phyloP scores from a whole-genome alignment of 2,888 invertebrate genomes.

The Acronicta leporina region DNA sequence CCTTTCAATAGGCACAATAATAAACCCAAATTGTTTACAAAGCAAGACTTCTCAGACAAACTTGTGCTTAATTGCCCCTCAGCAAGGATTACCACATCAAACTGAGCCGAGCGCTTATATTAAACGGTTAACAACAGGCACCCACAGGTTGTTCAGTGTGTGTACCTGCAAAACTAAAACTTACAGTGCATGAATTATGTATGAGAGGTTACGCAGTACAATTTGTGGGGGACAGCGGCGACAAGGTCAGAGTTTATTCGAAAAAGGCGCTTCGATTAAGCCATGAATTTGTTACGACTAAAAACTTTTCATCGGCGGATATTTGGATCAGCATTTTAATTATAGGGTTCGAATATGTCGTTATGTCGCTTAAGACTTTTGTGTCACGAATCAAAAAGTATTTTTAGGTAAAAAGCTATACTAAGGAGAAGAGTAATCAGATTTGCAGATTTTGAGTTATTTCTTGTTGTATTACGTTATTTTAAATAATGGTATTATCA shows the following conservation, averaged over 20 bases:
- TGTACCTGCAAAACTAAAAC: constrained; percentile 79
- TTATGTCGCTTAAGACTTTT: too few relatives aligned
- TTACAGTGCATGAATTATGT: constrained; percentile 74
- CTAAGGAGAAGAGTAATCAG: too few relatives aligned
- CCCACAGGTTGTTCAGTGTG: constrained; percentile 68
- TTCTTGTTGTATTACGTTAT: too few relatives aligned
- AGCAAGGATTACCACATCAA: constrained; percentile 55
- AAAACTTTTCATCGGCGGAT: too few relatives aligned
- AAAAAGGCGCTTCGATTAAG: not conserved
- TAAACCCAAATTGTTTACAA: constrained; percentile 35
- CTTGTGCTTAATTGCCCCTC: constrained; percentile 53
- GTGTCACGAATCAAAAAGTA: too few relatives aligned
- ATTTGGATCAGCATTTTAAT: too few relatives aligned
- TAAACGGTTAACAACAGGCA: constrained; percentile 66
- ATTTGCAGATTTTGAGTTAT: too few relatives aligned
- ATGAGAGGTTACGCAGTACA: constrained; percentile 54
- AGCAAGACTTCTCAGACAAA: constrained; percentile 37
- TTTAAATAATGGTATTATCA: too few relatives aligned
- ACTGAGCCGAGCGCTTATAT: constrained; percentile 63
- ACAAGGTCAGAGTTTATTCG: not conserved
- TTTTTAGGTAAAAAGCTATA: too few relatives aligned
- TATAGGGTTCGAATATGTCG: too few relatives aligned
- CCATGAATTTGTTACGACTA: too few relatives aligned
- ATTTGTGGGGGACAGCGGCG: constrained; percentile 33
- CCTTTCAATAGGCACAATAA: constrained; percentile 6